phyloP scores from a whole-genome alignment of 2,888 invertebrate species.

The Drosophila nr. fundita region DNA sequence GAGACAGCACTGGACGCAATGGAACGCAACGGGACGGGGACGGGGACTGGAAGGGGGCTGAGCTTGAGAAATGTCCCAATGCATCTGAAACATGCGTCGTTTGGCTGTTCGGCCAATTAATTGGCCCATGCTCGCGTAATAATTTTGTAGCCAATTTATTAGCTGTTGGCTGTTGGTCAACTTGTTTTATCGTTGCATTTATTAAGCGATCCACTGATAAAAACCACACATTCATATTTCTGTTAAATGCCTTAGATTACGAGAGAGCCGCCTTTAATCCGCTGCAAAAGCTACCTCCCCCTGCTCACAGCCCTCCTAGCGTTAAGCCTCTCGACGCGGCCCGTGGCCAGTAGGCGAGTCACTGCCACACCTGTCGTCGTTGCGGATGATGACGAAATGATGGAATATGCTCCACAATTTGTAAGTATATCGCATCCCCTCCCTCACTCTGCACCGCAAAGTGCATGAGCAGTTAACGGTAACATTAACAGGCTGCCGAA shows the following conservation, averaged over 20 bases:
- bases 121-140: slow-evolving; percentile 74
- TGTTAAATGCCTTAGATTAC: slow-evolving; percentile 74
- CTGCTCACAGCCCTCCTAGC: slow-evolving; percentile 40
- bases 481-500: slow-evolving; percentile 14
- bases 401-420: slow-evolving; percentile 83
- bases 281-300: slow-evolving; percentile 14
- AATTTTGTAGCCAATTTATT: slow-evolving; percentile 79
- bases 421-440: slow-evolving; percentile 72
- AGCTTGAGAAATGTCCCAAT: slow-evolving; percentile 59
- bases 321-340: slow-evolving; percentile 57
- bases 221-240: slow-evolving; percentile 69
- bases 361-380: slow-evolving; percentile 61
- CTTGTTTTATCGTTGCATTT: slow-evolving; percentile 75
- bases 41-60: slow-evolving; percentile 11
- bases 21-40: background rate
- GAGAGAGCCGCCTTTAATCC: slow-evolving; percentile 36
- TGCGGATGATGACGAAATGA: slow-evolving; percentile 74
- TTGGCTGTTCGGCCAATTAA: slow-evolving; percentile 51
- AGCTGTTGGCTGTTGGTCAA: slow-evolving; percentile 63
- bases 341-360: slow-evolving; percentile 36
- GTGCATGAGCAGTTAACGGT: slow-evolving; percentile 27
- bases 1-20: background rate
- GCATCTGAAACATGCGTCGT: slow-evolving; percentile 47
- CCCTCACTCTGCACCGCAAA: background rate
- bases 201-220: slow-evolving; percentile 73